These are phyloP conservation scores for Podocnemis expansa DNA, from an alignment of 2,113 vertebrate genomes.

Conservation along the genomic window DNA sequence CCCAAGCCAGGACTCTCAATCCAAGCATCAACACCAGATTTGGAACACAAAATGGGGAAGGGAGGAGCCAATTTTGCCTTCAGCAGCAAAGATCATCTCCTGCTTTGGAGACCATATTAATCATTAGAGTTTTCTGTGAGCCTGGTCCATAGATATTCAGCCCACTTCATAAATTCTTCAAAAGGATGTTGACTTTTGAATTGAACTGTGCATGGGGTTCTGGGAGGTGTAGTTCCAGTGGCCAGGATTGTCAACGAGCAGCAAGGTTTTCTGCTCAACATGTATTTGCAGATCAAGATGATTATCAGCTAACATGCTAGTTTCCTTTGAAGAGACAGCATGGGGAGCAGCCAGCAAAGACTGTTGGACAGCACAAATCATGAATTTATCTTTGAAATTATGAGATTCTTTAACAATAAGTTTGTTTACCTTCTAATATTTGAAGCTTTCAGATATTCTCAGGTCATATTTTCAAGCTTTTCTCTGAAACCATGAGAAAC, in stretches of 20 bases:
- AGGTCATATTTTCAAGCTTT: neutral
- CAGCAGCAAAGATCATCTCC: neutral
- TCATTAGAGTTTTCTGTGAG: neutral
- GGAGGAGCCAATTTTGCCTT: neutral
- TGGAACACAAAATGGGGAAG: neutral
- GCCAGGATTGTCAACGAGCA: neutral
- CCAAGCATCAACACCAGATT: neutral
- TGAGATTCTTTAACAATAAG: neutral
- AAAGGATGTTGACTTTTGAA: neutral
- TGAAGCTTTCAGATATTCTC: neutral
- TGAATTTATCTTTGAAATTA: neutral
- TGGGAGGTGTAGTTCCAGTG: neutral
- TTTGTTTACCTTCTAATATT: neutral
- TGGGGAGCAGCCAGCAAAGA: neutral
- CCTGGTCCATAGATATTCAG: neutral
- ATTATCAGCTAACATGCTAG: neutral
- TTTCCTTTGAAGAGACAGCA: neutral
- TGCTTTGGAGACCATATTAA: neutral
- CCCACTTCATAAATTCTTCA: neutral
- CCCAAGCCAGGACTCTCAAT: conserved; percentile 11
- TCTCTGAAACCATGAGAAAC: neutral
- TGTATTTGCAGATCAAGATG: neutral
- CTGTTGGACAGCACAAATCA: neutral
- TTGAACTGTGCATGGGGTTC: neutral
- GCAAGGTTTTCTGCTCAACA: neutral